These are phyloP conservation scores for Rhopalosiphum padi DNA, from an alignment of 1,140 invertebrate species.

Conservation along the genomic window DNA sequence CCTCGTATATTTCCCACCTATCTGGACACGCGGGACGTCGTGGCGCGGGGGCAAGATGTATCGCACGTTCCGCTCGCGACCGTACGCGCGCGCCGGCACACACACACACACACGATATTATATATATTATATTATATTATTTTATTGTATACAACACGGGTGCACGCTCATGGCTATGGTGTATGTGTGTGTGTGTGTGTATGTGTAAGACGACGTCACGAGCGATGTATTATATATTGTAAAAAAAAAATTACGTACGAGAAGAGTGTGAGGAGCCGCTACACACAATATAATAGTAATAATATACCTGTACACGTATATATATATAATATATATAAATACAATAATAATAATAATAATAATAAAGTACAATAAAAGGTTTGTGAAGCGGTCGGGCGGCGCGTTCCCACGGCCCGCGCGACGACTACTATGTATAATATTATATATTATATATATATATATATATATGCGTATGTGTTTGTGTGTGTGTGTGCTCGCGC, in stretches of 20 bases:
- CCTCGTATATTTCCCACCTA: not conserved
- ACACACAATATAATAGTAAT: slow-evolving; percentile 8
- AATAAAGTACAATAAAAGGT: slow-evolving; percentile 45
- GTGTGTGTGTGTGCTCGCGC: not conserved
- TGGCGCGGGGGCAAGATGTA: not conserved
- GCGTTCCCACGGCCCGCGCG: slow-evolving; percentile 44
- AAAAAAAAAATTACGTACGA: not conserved
- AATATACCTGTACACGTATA: not conserved
- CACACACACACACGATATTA: not conserved
- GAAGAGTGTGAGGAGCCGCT: not conserved
- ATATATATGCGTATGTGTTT: not conserved
- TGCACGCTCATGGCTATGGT: not conserved
- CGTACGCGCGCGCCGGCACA: not conserved
- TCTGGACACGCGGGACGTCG: not conserved
- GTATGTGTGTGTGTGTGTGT: not conserved
- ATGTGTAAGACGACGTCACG: slow-evolving; percentile 29
- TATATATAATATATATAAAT: not conserved
- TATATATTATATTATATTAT: not conserved
- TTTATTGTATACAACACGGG: not conserved
- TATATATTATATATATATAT: not conserved
- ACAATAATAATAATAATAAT: not conserved
- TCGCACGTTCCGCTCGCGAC: slow-evolving; percentile 39
- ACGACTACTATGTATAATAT: not conserved
- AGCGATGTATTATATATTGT: slow-evolving; percentile 16
- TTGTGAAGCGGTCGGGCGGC: slow-evolving; percentile 46